Evolutionary conservation across 2,888 invertebrate genomes (phyloP), one percentile per base, ranked within the genome.

Genomic region (Sinotaia quadrata): DNA sequence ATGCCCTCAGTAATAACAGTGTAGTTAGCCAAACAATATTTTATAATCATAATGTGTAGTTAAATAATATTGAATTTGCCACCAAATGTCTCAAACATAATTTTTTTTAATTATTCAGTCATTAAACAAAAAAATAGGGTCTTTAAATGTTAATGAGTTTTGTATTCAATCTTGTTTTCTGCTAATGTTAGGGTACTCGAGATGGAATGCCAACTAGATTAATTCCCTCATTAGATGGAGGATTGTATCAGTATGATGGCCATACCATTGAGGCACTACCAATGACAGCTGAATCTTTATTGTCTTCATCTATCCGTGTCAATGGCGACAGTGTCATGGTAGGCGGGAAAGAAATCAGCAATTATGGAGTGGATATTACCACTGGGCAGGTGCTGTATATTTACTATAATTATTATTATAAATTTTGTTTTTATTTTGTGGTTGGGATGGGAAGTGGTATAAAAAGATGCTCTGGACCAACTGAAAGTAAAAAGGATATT

Each of bases 181-280:
- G 31, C 62, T 75, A 8, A 68, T n/a, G 54, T 29, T 24, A 31
- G 87, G n/a, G n/a, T n/a, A 80, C 73, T 47, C 77, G 78, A 62
- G 79, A 85, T 74, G 87, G 87, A 8, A 73, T 81, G 41, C 78
- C 78, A 21, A 82, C 82, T 8, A 91, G 95, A 58, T 91, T 98
- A 85, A 96, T 98, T 82, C 98, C 98, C 1, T 96, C 98, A 0
- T 90, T 98, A 12, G 94, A 93, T 82, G 98, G 98, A 1, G 93
- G 93, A 3, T 90, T 98, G 59, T 98, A 96, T 89, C 94, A 95
- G 87, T 94, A 96, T 87, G 95, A 96, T 87, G 96, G 95, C 0
- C 93, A 94, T 71, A 93, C 92, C 72, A 92, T 98, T 58, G 95
- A 97, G 88, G 93, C 95, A 0, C 90, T 96, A 72, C 96, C 97